Conservation (phyloP, 2,113 vertebrate species). For the Psephotus haematonotus region DNA sequence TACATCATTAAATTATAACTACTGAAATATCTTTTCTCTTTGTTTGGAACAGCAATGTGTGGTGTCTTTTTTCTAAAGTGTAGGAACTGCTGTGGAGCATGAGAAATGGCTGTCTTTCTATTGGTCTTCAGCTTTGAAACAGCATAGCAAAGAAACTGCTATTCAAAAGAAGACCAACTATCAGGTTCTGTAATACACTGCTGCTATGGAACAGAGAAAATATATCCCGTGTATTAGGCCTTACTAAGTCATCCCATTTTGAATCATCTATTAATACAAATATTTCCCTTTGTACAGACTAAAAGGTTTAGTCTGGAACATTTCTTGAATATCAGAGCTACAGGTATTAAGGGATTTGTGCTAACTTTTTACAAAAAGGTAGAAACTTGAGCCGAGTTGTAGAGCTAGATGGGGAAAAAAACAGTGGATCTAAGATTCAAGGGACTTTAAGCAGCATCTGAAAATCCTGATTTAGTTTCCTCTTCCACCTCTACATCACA, state of each 20-base stretch:
- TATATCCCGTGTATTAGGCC: not conserved
- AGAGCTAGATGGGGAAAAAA: not conserved
- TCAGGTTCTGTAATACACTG: not conserved
- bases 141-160: not conserved
- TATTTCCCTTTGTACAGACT: not conserved
- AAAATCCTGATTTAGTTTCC: not conserved
- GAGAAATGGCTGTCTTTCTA: not conserved
- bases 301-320: not conserved
- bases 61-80: not conserved
- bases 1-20: not conserved
- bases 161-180: not conserved
- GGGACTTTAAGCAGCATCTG: not conserved
- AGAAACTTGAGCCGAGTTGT: not conserved
- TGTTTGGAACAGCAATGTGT: not conserved
- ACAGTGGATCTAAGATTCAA: not conserved
- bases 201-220: not conserved
- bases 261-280: not conserved
- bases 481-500: not conserved
- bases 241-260: not conserved
- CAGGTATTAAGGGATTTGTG: not conserved
- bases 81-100: not conserved
- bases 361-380: not conserved
- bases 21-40: not conserved
- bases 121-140: not conserved
- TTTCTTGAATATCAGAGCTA: not conserved